Percentiles rank a stretch among this genome's conserved stretches.
Conservation (phyloP, 2,113 vertebrate genomes). For the Pogona vitticeps region DNA sequence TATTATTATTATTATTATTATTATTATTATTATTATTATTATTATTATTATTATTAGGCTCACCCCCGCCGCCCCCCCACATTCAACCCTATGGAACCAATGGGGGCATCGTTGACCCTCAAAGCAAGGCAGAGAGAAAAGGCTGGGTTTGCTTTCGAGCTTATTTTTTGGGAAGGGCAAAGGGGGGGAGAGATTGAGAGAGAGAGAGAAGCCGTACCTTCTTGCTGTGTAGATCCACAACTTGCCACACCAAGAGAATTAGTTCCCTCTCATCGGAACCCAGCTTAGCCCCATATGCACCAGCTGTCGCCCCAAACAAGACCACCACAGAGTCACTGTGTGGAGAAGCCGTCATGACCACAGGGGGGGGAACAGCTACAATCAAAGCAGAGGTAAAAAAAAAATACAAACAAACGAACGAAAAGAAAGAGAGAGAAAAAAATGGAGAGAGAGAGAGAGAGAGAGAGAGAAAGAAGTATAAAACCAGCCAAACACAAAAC, state of each 20-base stretch:
- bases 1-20: too few relatives aligned
- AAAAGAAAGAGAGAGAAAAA: slow-evolving; percentile 32
- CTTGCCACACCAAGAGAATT: slow-evolving; percentile 99
- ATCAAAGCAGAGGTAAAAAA: slow-evolving; percentile 92
- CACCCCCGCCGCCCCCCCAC: too few relatives aligned
- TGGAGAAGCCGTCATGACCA: slow-evolving; percentile 86
- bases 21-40: too few relatives aligned
- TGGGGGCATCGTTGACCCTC: too few relatives aligned
- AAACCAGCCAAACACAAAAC: slow-evolving; percentile 58
- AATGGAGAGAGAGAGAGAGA: background rate
- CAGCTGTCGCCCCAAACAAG: slow-evolving; percentile 98
- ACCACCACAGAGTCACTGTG: slow-evolving; percentile 95
- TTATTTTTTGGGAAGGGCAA: background rate
- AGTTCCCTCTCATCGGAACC: slow-evolving; percentile 98
- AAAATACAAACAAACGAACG: background rate
- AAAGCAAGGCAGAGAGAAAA: too few relatives aligned
- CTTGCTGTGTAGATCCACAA: slow-evolving; percentile 95
- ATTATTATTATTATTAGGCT: too few relatives aligned
- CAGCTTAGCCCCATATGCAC: slow-evolving; percentile 96
- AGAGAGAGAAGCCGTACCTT: slow-evolving; percentile 88
- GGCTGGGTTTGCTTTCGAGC: slow-evolving; percentile 8
- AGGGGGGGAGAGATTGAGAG: slow-evolving; percentile 40
- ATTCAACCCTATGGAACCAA: too few relatives aligned
- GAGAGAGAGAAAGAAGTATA: slow-evolving; percentile 49
- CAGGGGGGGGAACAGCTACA: slow-evolving; percentile 88